A percentile compares a stretch with the other conserved stretches of the same genome.
Conservation (phyloP, 1,140 invertebrate species). For the Fopius arisanus region DNA sequence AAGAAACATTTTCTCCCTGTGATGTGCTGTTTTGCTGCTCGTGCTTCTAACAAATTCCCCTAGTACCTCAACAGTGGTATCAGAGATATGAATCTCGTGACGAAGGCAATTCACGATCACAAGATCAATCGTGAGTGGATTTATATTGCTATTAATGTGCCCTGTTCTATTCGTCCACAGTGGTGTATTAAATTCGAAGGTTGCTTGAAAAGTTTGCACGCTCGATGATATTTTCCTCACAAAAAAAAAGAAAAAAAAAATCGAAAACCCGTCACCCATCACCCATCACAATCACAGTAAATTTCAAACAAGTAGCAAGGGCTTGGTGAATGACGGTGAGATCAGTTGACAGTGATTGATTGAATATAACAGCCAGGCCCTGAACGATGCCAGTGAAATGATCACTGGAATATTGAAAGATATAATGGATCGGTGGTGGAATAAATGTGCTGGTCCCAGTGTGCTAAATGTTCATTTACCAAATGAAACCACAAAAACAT, state of each 20-base stretch:
- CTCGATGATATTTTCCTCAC: neutral
- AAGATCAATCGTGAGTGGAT: constrained; percentile 51
- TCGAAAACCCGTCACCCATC: no score
- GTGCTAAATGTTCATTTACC: neutral
- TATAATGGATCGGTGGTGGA: no score
- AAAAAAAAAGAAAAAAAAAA: neutral
- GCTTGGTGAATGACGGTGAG: no score
- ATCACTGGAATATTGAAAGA: neutral
- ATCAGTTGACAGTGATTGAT: no score
- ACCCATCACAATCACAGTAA: no score
- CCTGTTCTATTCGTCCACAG: neutral
- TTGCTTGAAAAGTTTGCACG: constrained; percentile 12
- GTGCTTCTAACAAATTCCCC: neutral
- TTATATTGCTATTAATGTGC: constrained; percentile 45
- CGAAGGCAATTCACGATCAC: constrained; percentile 43
- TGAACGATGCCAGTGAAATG: neutral
- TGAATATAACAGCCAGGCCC: no score
- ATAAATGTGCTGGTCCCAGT: neutral
- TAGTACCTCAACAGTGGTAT: constrained; percentile 1
- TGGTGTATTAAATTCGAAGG: neutral
- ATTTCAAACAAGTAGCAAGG: no score
- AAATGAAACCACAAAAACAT: neutral
- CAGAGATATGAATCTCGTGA: constrained; percentile 38
- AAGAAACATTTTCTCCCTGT: neutral
- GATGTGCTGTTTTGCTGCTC: neutral